Evolutionary conservation across 1,140 invertebrate species (phyloP), one percentile per base, ranked within the genome.

Genomic region (Drosophila suzukii): DNA sequence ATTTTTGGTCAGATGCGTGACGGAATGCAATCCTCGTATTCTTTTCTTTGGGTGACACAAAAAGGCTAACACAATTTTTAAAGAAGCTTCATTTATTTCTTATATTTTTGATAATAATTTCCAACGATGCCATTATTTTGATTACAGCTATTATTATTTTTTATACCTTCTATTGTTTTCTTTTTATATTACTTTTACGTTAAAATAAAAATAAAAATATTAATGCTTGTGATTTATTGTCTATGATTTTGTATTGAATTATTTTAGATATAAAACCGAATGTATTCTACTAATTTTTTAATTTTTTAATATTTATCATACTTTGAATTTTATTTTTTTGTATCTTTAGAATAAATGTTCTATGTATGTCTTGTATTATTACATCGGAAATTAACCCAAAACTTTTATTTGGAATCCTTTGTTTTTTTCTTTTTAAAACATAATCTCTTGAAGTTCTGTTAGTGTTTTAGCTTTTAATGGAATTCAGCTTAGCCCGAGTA

Each of bases 1-100:
- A 60, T 57, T 58, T 24, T 46, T 27, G 32, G 43, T 41, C 36
- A 56, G 12, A 17, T 44, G 60, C 60, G 59, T 63, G 60, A 60
- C 17, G 7, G 24, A 17, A n/a, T 34, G 13, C 15, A 59, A 39
- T 38, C 20, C 2, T 20, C 20, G 20, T 24, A 36, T 15, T 51
- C n/a, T 36, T 8, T 10, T 51, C 10, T 36, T 10, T 10, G 32
- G 30, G 10, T 6, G 50, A 20, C 15, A 30, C 0, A 49, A 27
- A 20, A n/a, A 49, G 38, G 11, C 12, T 13, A 13, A 4, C 12
- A 13, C 38, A 39, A 39, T 39, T 39, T n/a, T 3, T 4, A 39
- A 11, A 39, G 38, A 39, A 12, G 38, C 32, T 34, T 13, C 3
- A 27, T 27, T 27, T 27, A 27, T 5, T 27, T 27, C 3, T 27